Conservation (phyloP, 2,888 invertebrate species). For the Orthosia gracilis region DNA sequence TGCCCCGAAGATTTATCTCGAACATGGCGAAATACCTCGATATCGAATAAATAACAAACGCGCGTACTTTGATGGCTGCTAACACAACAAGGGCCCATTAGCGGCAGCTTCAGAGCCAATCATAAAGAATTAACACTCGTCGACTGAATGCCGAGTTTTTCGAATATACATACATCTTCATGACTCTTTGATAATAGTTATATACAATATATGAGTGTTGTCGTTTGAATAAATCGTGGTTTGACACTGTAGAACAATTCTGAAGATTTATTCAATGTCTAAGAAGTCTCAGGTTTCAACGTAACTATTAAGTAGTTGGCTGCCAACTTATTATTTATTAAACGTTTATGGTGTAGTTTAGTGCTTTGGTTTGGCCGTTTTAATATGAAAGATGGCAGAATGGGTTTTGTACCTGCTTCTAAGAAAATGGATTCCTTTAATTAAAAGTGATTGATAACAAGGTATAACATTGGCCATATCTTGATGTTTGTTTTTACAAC, state of each 20-base stretch:
- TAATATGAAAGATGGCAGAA: background rate
- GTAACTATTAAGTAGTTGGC: background rate
- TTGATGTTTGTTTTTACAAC: no score
- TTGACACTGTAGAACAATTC: background rate
- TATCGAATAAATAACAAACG: conserved; percentile 54
- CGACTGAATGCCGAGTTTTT: background rate
- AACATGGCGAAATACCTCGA: conserved; percentile 16
- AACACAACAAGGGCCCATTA: conserved; percentile 31
- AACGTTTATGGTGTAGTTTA: no score
- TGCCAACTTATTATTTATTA: background rate
- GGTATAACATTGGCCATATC: no score
- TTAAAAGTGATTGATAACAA: no score
- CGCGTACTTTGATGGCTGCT: conserved; percentile 33
- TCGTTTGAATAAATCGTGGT: background rate
- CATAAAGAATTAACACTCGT: background rate
- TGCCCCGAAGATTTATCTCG: conserved; percentile 3
- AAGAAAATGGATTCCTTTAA: no score
- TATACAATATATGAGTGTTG: no score
- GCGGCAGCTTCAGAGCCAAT: conserved; percentile 3
- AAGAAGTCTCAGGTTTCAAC: background rate
- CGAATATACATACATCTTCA: background rate
- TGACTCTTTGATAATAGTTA: background rate
- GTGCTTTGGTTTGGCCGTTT: background rate
- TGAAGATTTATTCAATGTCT: background rate
- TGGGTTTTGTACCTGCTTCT: no score